These are phyloP conservation scores for Balaeniceps rex DNA, from an alignment of 2,113 vertebrate genomes.

Conservation along the genomic window DNA sequence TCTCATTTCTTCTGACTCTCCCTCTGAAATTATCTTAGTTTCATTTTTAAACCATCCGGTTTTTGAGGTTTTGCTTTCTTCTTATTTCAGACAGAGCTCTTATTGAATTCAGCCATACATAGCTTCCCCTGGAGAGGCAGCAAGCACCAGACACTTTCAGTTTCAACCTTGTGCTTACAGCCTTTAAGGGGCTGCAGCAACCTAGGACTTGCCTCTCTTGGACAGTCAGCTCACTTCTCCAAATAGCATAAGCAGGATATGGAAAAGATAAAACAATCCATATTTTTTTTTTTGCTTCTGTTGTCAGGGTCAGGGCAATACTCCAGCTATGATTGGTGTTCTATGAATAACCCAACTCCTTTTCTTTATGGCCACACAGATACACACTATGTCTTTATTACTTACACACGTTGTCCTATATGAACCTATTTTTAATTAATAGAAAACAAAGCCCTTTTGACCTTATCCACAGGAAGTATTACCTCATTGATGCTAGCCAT, in stretches of 20 bases:
- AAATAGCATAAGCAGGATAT: background rate
- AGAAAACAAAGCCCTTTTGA: slow-evolving; percentile 30
- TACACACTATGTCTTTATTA: slow-evolving; percentile 6
- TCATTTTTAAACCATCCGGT: background rate
- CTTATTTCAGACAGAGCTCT: background rate
- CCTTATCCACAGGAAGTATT: slow-evolving; percentile 10
- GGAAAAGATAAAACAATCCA: background rate
- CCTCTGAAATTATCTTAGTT: slow-evolving; percentile 21
- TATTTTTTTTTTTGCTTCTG: background rate
- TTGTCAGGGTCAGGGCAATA: background rate
- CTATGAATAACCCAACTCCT: background rate
- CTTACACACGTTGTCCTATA: background rate
- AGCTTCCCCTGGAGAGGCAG: background rate
- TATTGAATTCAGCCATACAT: background rate
- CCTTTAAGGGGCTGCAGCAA: background rate
- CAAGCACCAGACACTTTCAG: background rate
- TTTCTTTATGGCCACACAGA: background rate
- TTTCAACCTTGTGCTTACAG: background rate
- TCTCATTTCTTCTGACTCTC: slow-evolving; percentile 65
- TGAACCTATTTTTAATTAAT: slow-evolving; percentile 30
- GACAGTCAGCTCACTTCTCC: background rate
- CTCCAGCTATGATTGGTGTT: background rate
- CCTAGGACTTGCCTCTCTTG: background rate
- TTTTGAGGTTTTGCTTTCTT: background rate
- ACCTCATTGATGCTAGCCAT: background rate